These are phyloP conservation scores for Otolemur crassicaudatus DNA, from an alignment of 2,797 vertebrate species.

Conservation along the genomic window DNA sequence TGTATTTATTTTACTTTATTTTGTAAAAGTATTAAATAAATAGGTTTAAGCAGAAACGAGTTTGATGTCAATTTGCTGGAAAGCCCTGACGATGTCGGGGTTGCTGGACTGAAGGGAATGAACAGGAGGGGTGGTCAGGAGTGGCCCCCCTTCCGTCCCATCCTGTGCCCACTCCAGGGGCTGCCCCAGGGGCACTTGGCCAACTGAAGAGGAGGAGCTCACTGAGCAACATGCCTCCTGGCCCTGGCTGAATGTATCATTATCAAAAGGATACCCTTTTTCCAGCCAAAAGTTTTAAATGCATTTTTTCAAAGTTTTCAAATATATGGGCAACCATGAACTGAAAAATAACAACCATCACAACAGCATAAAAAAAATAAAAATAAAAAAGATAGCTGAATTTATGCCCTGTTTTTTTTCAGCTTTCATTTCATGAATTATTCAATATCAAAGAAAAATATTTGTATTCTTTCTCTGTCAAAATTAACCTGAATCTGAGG, in stretches of 20 bases:
- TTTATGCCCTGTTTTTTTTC: neutral
- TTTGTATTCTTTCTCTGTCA: neutral
- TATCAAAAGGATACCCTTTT: neutral
- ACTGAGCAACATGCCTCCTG: neutral
- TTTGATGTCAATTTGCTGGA: neutral
- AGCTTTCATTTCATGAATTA: neutral
- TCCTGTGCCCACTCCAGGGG: no score
- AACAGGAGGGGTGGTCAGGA: neutral
- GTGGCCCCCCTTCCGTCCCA: no score
- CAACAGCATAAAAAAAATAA: neutral
- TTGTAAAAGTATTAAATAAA: constrained; percentile 5
- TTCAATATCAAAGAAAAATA: neutral
- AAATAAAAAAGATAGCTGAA: neutral
- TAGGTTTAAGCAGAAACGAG: neutral
- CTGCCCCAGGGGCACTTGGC: neutral
- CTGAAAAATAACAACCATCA: neutral
- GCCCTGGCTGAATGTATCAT: neutral
- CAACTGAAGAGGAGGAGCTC: neutral
- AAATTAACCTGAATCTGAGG: neutral
- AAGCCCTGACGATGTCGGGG: neutral
- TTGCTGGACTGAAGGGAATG: neutral
- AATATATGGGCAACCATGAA: neutral
- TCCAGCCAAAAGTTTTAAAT: neutral
- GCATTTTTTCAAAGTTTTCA: neutral
- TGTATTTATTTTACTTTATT: neutral